Conservation (phyloP, 2,113 vertebrate species). For the Mirza zaza region DNA sequence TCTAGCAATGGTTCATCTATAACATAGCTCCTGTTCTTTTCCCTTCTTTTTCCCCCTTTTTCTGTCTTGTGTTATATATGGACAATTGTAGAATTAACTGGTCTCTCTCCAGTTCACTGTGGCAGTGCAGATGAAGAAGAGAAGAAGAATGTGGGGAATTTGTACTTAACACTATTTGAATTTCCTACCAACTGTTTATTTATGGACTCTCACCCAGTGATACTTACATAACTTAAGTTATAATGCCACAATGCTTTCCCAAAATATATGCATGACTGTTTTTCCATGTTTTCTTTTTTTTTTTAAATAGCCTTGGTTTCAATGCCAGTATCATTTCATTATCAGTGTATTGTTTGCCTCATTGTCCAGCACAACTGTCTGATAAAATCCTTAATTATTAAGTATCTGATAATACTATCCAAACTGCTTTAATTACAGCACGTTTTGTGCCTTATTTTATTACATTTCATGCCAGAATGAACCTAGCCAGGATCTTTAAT, state of each 20-base stretch:
- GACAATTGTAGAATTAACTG: not conserved
- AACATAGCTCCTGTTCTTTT: rapidly evolving
- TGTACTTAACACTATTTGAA: not conserved
- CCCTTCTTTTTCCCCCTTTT: not conserved
- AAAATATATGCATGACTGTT: not conserved
- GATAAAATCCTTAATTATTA: constrained; percentile 83
- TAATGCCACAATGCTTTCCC: not conserved
- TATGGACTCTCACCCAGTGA: not conserved
- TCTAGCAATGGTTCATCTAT: not conserved
- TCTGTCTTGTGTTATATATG: not conserved
- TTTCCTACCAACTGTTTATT: not conserved
- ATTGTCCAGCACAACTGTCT: constrained; percentile 76
- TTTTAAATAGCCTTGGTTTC: not conserved
- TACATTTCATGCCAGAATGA: constrained; percentile 75
- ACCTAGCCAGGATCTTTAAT: constrained; percentile 70
- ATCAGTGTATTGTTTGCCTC: constrained; percentile 77
- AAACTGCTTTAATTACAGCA: constrained; percentile 81
- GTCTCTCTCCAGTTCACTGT: not conserved
- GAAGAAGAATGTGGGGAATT: not conserved
- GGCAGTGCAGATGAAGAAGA: not conserved
- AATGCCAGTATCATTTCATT: constrained; percentile 70
- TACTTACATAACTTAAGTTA: not conserved
- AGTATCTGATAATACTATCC: constrained; percentile 79
- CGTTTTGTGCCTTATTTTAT: constrained; percentile 75
- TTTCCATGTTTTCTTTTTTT: not conserved